Percentiles rank a stretch among this genome's conserved stretches.
phyloP scores from a whole-genome alignment of 1,140 invertebrate genomes.

The Drosophila ogumai region DNA sequence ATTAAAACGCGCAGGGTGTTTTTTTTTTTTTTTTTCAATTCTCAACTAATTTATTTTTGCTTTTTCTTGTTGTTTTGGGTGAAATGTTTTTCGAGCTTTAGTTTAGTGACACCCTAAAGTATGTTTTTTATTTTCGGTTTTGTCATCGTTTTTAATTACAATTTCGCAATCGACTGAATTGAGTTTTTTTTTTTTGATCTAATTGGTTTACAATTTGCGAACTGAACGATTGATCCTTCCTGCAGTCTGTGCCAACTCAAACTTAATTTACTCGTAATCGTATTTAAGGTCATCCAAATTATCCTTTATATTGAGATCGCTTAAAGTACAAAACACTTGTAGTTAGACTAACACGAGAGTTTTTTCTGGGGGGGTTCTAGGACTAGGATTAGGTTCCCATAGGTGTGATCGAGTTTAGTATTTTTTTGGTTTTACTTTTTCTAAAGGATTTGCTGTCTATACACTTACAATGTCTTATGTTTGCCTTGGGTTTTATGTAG shows the following conservation, averaged over 20 bases:
- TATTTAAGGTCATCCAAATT: slow-evolving; percentile 47
- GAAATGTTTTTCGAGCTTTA: slow-evolving; percentile 61
- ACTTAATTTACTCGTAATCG: slow-evolving; percentile 54
- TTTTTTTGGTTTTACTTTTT: slow-evolving; percentile 12
- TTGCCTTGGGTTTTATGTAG: background rate
- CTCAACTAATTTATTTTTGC: slow-evolving; percentile 81
- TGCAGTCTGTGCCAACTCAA: slow-evolving; percentile 81
- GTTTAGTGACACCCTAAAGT: slow-evolving; percentile 76
- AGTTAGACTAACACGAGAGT: slow-evolving; percentile 80
- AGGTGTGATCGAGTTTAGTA: slow-evolving; percentile 21
- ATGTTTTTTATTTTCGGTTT: slow-evolving; percentile 32
- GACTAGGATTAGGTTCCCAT: slow-evolving; percentile 25
- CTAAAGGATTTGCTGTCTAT: slow-evolving; percentile 54
- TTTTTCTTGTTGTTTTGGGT: slow-evolving; percentile 57
- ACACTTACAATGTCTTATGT: slow-evolving; percentile 62
- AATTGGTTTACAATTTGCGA: slow-evolving; percentile 52
- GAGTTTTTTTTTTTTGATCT: slow-evolving; percentile 29
- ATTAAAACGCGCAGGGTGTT: slow-evolving; percentile 47
- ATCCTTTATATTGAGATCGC: slow-evolving; percentile 72
- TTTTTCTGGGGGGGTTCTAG: slow-evolving; percentile 22
- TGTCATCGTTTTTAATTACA: slow-evolving; percentile 62
- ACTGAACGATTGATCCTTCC: slow-evolving; percentile 43
- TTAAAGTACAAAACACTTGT: slow-evolving; percentile 78
- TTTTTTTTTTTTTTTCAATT: slow-evolving; percentile 68
- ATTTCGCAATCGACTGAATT: slow-evolving; percentile 41